Evolutionary conservation across 2,113 vertebrate genomes (phyloP).

Genomic region (Sphyrna mokarran): DNA sequence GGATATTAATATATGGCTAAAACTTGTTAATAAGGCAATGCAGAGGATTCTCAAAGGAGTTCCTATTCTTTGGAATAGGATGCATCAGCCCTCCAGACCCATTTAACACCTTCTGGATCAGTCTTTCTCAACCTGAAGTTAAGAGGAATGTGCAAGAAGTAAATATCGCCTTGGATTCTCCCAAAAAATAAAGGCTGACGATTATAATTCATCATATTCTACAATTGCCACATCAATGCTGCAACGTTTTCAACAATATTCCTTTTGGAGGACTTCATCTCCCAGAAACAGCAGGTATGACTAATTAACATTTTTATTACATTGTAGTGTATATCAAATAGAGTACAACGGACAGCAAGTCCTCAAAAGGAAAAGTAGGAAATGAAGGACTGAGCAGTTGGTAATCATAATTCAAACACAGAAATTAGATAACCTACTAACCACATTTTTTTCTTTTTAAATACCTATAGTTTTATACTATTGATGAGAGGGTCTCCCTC

Average conservation of each 20-base stretch:
- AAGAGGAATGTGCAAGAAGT: not conserved
- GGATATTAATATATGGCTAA: not conserved
- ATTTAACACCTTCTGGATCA: not conserved
- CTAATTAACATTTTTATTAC: too few relatives aligned
- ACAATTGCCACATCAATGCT: not conserved
- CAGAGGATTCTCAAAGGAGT: not conserved
- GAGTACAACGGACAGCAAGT: not conserved
- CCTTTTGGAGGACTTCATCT: too few relatives aligned
- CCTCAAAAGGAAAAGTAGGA: not conserved
- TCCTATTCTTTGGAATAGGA: too few relatives aligned
- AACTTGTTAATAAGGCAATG: not conserved
- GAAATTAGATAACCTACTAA: not conserved
- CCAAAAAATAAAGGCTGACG: not conserved
- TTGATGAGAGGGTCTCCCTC: not conserved
- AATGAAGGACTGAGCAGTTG: not conserved
- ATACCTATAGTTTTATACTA: not conserved
- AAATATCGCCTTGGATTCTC: not conserved
- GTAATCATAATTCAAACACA: not conserved
- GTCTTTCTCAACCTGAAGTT: not conserved
- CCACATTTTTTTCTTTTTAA: not conserved
- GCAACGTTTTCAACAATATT: not conserved
- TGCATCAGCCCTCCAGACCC: too few relatives aligned
- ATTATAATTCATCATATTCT: not conserved
- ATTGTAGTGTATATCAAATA: not conserved
- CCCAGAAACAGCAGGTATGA: not conserved